A percentile compares a stretch with the other conserved stretches of the same genome.
Conservation (phyloP, 1,140 invertebrate genomes). For the Teleopsis dalmanni region DNA sequence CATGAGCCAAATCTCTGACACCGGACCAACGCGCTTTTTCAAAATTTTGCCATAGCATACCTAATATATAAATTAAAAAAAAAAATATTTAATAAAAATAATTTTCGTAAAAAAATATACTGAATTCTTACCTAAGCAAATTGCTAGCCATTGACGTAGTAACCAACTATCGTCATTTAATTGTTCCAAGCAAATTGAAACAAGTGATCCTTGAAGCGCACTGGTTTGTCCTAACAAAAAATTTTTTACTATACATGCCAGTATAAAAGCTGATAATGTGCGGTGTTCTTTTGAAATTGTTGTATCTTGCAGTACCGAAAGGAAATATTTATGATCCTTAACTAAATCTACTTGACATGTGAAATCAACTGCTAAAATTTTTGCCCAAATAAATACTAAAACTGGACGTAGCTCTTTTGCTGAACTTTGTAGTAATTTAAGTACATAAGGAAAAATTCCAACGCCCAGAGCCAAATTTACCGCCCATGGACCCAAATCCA, state of each 20-base stretch:
- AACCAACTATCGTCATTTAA: slow-evolving; percentile 54
- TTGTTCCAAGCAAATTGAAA: slow-evolving; percentile 84
- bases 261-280: slow-evolving; percentile 84
- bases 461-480: slow-evolving; percentile 93
- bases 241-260: slow-evolving; percentile 87
- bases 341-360: slow-evolving; percentile 93
- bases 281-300: slow-evolving; percentile 74
- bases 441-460: slow-evolving; percentile 97
- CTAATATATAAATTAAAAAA: slow-evolving; percentile 33
- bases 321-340: slow-evolving; percentile 93
- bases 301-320: slow-evolving; percentile 79
- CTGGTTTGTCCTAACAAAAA: slow-evolving; percentile 80
- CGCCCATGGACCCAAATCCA: slow-evolving; percentile 95
- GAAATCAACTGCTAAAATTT: slow-evolving; percentile 94
- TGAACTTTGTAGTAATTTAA: slow-evolving; percentile 90
- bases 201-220: slow-evolving; percentile 75
- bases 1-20: slow-evolving; percentile 90
- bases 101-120: background rate
- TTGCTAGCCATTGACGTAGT: slow-evolving; percentile 84
- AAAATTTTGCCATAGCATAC: slow-evolving; percentile 88
- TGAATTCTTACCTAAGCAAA: slow-evolving; percentile 57
- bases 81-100: background rate
- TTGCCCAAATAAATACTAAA: slow-evolving; percentile 98
- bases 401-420: slow-evolving; percentile 85
- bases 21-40: slow-evolving; percentile 92